These are phyloP conservation scores for Graptemys geographica DNA, from an alignment of 2,797 vertebrate species.

Conservation along the genomic window DNA sequence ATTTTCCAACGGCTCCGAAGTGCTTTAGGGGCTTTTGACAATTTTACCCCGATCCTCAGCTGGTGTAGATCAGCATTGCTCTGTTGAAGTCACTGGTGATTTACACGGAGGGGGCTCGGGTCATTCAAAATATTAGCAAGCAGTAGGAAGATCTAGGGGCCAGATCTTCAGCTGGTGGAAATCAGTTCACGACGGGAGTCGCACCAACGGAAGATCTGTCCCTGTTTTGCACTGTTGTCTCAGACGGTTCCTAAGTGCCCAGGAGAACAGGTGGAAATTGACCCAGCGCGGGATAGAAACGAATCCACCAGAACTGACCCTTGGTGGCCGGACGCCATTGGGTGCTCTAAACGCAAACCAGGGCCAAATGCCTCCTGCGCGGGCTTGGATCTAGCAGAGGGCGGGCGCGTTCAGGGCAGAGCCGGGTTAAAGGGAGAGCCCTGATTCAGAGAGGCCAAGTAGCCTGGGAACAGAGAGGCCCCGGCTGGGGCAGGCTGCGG, in stretches of 20 bases:
- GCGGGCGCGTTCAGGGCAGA: neutral
- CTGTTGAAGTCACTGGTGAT: neutral
- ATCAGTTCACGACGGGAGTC: neutral
- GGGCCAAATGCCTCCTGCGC: neutral
- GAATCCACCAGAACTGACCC: neutral
- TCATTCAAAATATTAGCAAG: neutral
- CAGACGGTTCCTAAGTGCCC: neutral
- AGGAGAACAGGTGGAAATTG: neutral
- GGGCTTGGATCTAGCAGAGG: neutral
- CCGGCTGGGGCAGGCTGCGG: neutral
- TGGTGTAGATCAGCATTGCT: neutral
- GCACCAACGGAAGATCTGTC: neutral
- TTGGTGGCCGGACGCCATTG: neutral
- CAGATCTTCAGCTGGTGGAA: neutral
- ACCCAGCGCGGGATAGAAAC: no score
- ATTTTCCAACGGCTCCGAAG: neutral
- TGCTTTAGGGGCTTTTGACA: neutral
- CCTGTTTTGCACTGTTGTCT: neutral
- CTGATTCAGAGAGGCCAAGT: constrained; percentile 67
- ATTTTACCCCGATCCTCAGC: neutral
- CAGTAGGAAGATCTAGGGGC: neutral
- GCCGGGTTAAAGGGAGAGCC: constrained; percentile 35
- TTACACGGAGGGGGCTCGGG: neutral
- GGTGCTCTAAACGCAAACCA: neutral
- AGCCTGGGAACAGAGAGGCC: constrained; percentile 58